Conservation (phyloP, 2,113 vertebrate species). For the Urocitellus parryii region DNA sequence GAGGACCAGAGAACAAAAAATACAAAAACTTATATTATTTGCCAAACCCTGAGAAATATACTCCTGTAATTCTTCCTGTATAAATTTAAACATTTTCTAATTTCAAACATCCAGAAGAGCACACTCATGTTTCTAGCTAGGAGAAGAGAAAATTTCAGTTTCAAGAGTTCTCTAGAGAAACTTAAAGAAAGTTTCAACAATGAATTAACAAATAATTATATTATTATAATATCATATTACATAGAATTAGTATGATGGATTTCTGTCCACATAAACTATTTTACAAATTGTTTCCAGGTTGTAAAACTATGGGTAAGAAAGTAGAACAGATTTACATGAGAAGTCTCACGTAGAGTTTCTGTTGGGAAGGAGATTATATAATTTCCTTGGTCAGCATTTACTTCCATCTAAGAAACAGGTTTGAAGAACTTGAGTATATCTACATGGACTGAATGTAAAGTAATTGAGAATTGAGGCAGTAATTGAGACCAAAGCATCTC, state of each 20-base stretch:
- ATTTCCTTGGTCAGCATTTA: not conserved
- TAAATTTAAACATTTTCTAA: conserved; percentile 38
- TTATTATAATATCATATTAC: conserved; percentile 59
- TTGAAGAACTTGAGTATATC: not conserved
- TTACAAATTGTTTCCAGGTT: conserved; percentile 64
- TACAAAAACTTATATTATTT: not conserved
- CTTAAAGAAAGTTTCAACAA: not conserved
- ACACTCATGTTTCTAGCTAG: not conserved
- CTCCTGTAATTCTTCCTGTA: not conserved
- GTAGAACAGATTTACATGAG: not conserved
- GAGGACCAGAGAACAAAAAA: not conserved
- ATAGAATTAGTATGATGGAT: conserved; percentile 55
- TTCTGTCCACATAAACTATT: conserved; percentile 38
- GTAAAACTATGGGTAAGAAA: conserved; percentile 39
- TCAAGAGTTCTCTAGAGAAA: conserved; percentile 36
- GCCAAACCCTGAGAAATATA: not conserved
- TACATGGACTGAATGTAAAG: not conserved
- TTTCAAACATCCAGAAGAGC: not conserved
- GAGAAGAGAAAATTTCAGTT: not conserved
- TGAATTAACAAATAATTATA: conserved; percentile 53
- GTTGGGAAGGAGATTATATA: not conserved
- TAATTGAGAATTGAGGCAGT: not conserved
- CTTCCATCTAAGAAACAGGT: not conserved
- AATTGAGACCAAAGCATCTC: not conserved
- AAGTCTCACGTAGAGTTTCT: not conserved